Conservation (phyloP, 2,797 vertebrate genomes). For the Spatula versicolor region DNA sequence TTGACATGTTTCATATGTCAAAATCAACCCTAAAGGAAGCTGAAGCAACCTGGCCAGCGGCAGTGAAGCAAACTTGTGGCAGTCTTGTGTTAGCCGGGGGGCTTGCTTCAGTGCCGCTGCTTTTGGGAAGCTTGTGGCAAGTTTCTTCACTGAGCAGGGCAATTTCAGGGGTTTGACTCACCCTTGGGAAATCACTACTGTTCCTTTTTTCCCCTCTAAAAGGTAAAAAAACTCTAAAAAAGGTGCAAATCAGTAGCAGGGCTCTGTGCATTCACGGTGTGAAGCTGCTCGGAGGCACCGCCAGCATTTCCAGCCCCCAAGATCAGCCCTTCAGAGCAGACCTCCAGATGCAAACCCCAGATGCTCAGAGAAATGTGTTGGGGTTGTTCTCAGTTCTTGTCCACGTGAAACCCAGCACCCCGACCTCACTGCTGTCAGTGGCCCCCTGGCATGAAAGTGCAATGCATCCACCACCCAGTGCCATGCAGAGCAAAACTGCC, state of each 20-base stretch:
- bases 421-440: fast-evolving
- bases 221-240: too few species aligned
- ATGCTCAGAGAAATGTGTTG: fast-evolving
- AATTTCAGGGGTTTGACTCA: not conserved
- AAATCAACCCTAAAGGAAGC: not conserved
- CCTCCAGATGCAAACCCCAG: fast-evolving
- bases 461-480: fast-evolving
- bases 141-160: not conserved
- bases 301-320: not conserved
- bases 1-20: not conserved
- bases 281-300: fast-evolving
- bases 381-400: fast-evolving
- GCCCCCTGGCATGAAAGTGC: not conserved
- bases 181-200: constrained; percentile 20
- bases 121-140: constrained; percentile 4
- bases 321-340: fast-evolving
- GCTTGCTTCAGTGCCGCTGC: constrained; percentile 12
- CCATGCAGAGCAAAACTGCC: not conserved
- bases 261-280: fast-evolving
- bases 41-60: not conserved
- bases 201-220: not conserved
- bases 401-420: fast-evolving
- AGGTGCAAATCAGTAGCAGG: not conserved
- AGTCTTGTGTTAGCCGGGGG: not conserved
- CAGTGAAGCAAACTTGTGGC: not conserved